Conservation (phyloP, 2,113 vertebrate species). For the Pandion haliaetus region DNA sequence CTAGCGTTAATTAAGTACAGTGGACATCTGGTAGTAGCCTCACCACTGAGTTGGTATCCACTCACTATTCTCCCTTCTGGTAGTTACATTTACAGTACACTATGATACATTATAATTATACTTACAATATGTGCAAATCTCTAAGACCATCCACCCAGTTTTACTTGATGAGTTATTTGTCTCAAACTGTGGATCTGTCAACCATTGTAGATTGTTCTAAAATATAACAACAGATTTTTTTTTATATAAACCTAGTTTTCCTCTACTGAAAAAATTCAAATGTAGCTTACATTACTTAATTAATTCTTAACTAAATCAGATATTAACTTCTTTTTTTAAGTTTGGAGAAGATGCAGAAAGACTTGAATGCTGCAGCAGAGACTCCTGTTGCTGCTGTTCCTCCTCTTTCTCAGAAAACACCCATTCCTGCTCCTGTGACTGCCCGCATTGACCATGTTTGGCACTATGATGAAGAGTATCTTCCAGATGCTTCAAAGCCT, state of each 20-base stretch:
- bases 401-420: constrained; percentile 72
- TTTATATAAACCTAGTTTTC: neutral
- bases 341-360: constrained; percentile 80
- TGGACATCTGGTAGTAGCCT: neutral
- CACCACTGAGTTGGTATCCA: neutral
- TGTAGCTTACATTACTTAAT: neutral
- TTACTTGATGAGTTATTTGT: neutral
- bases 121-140: neutral
- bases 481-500: constrained; percentile 84
- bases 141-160: neutral
- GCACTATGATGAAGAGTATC: constrained; percentile 93
- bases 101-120: neutral
- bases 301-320: neutral
- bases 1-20: neutral
- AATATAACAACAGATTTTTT: neutral
- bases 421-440: constrained; percentile 44
- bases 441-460: constrained; percentile 81
- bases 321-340: constrained; percentile 71
- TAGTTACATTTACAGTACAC: neutral
- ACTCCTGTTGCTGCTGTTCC: constrained; percentile 57
- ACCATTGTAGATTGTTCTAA: neutral
- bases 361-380: constrained; percentile 67
- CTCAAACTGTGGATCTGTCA: neutral
- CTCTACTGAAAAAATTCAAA: neutral
- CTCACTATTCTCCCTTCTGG: neutral